phyloP scores from a whole-genome alignment of 1,140 invertebrate species.

The Zaprionus taronus region DNA sequence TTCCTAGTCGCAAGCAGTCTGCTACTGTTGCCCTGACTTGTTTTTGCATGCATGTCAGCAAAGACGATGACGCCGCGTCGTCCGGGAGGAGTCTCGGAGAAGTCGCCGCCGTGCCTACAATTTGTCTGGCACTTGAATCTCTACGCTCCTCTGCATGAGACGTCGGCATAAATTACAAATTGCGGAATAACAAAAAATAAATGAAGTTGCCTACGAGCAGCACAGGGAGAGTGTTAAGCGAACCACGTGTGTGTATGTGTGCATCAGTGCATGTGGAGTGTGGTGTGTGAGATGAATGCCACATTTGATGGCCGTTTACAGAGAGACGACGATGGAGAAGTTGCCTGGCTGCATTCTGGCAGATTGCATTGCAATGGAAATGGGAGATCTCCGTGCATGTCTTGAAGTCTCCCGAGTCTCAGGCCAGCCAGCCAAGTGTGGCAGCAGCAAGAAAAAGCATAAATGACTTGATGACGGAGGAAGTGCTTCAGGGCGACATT shows the following conservation, averaged over 20 bases:
- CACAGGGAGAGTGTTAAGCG: constrained; percentile 6
- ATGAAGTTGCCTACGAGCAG: constrained; percentile 52
- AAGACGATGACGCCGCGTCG: constrained; percentile 53
- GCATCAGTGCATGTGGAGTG: not conserved
- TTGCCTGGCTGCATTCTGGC: constrained; percentile 69
- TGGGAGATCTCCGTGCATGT: constrained; percentile 37
- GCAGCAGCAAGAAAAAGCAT: constrained; percentile 43
- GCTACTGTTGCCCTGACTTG: not conserved
- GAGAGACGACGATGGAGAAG: constrained; percentile 44
- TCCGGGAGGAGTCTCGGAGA: constrained; percentile 11
- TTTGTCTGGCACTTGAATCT: constrained; percentile 66
- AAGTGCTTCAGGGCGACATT: constrained; percentile 76
- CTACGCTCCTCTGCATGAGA: constrained; percentile 46
- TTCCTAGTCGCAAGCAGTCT: not conserved
- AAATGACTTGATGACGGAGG: constrained; percentile 71
- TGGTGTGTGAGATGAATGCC: constrained; percentile 59
- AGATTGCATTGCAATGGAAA: constrained; percentile 57
- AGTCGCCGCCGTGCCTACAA: constrained; percentile 47
- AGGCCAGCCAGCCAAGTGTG: constrained; percentile 61
- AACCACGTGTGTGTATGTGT: not conserved
- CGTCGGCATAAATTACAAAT: constrained; percentile 77
- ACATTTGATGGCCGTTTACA: constrained; percentile 73
- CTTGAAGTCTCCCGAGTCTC: constrained; percentile 29
- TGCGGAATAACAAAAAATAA: constrained; percentile 60
- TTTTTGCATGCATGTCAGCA: constrained; percentile 54